Evolutionary conservation across 2,113 vertebrate genomes (phyloP).

Genomic region (Eupsittula cactorum): DNA sequence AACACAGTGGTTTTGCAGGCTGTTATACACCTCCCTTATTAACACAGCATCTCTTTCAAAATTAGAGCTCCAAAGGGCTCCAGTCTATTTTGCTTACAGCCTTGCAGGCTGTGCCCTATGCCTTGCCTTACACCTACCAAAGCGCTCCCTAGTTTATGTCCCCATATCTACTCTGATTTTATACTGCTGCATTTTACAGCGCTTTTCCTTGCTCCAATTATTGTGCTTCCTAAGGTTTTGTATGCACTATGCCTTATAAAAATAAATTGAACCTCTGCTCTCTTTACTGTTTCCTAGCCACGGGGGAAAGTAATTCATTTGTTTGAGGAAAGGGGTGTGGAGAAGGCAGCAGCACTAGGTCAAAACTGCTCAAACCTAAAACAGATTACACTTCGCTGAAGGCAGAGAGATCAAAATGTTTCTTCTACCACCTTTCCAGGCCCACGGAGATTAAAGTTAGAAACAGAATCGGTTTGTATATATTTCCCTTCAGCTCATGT

Average conservation of each 20-base stretch:
- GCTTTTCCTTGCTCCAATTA: background rate
- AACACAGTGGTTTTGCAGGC: background rate
- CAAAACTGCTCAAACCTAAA: slow-evolving; percentile 8
- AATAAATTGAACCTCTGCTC: background rate
- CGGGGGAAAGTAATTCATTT: slow-evolving; percentile 8
- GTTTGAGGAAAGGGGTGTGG: background rate
- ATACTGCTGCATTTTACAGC: background rate
- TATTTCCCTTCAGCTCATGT: slow-evolving; percentile 52
- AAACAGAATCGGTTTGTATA: slow-evolving; percentile 47
- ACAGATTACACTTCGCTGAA: slow-evolving; percentile 27
- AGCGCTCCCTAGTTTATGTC: background rate
- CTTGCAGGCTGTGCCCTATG: background rate
- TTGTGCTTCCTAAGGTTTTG: background rate
- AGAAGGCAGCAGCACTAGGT: background rate
- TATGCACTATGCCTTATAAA: background rate
- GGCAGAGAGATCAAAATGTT: slow-evolving; percentile 47
- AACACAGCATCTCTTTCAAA: background rate
- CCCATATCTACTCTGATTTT: background rate
- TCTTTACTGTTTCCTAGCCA: background rate
- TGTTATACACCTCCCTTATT: background rate
- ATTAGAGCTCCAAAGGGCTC: background rate
- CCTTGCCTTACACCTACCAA: background rate
- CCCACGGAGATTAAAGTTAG: slow-evolving; percentile 43
- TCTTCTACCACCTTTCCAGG: slow-evolving; percentile 38
- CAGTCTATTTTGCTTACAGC: background rate